A percentile compares a stretch with the other conserved stretches of the same genome.
These are phyloP conservation scores for Diplodus sargus DNA, from an alignment of 2,797 vertebrate species.

Conservation along the genomic window DNA sequence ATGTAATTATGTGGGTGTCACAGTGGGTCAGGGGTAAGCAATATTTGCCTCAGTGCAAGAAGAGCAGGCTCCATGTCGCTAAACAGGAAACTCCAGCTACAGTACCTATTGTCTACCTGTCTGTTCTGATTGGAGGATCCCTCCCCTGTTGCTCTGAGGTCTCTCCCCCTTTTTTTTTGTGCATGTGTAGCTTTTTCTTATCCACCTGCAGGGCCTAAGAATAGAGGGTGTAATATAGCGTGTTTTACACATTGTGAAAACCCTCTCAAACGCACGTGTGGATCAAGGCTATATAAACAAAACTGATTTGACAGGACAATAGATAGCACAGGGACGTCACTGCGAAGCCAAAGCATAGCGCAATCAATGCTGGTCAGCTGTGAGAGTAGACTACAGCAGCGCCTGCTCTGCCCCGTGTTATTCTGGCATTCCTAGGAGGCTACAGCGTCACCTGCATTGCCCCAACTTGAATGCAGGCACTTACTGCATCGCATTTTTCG, in stretches of 20 bases:
- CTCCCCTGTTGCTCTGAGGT: background rate
- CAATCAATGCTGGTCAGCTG: background rate
- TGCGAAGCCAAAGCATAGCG: background rate
- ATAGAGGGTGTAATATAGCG: background rate
- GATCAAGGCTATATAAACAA: background rate
- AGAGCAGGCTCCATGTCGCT: background rate
- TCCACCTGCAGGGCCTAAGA: background rate
- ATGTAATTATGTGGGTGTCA: constrained; percentile 13
- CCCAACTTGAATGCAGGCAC: constrained; percentile 7
- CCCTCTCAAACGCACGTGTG: background rate
- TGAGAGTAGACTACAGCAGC: background rate
- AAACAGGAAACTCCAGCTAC: background rate
- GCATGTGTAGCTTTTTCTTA: background rate
- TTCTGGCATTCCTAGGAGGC: constrained; percentile 26
- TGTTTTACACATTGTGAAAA: constrained; percentile 13
- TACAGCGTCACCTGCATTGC: constrained; percentile 12
- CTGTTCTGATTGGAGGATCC: background rate
- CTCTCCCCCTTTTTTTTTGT: background rate
- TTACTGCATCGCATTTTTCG: background rate
- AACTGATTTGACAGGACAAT: background rate
- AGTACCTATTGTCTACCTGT: background rate
- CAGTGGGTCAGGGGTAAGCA: background rate
- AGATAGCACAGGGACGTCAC: background rate
- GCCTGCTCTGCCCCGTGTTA: constrained; percentile 27
- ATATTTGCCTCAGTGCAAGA: background rate